Percentiles rank a stretch among this genome's conserved stretches.
Evolutionary conservation across 1,140 invertebrate species (phyloP).

Genomic region (Chrysomallon squamiferum): DNA sequence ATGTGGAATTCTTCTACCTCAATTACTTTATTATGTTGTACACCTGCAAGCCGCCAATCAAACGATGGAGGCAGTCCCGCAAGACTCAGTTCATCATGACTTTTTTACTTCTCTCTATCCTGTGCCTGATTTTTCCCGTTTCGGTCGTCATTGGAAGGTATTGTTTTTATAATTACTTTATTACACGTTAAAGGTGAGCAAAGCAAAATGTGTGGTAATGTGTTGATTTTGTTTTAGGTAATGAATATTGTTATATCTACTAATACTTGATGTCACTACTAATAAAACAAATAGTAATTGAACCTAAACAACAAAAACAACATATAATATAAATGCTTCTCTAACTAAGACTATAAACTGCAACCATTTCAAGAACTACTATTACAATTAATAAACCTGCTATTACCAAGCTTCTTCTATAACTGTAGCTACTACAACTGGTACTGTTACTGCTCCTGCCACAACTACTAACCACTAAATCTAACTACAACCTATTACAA

Average conservation of each 20-base stretch:
- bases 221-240: too few species aligned
- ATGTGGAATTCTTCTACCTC: conserved; percentile 31
- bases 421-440: neutral
- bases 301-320: too few species aligned
- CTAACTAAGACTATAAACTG: too few species aligned
- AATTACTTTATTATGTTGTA: conserved; percentile 31
- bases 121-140: conserved; percentile 29
- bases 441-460: neutral
- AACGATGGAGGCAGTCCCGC: conserved; percentile 44
- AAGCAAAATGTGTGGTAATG: too few species aligned
- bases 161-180: too few species aligned
- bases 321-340: too few species aligned
- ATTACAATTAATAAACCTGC: too few species aligned
- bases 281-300: too few species aligned
- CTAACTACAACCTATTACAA: neutral
- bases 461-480: neutral
- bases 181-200: too few species aligned
- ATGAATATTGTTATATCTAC: too few species aligned
- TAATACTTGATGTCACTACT: too few species aligned
- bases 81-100: conserved; percentile 36
- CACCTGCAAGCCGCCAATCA: conserved; percentile 40
- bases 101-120: conserved; percentile 28
- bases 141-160: conserved; percentile 42
- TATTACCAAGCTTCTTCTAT: neutral
- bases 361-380: too few species aligned